phyloP scores from a whole-genome alignment of 37 sponge, comb jelly and placozoan genomes.

The Halichondria panicea region DNA sequence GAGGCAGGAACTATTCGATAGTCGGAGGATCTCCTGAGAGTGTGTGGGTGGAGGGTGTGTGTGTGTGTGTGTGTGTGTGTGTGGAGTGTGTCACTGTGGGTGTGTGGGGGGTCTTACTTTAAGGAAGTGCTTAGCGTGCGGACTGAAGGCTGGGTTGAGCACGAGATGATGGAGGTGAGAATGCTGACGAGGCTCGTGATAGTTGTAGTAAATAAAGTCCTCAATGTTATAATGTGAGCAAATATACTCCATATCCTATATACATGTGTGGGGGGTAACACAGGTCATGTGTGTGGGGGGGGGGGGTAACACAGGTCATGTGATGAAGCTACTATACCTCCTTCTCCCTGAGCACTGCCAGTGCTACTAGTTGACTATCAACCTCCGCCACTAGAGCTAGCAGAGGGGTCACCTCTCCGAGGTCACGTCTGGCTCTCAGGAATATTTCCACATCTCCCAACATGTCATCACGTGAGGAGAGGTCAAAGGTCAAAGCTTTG shows the following conservation, averaged over 20 bases:
- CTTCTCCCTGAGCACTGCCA: constrained; percentile 75
- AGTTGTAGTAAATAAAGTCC: constrained; percentile 90
- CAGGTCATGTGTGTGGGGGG: no score
- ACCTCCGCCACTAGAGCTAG: constrained; percentile 77
- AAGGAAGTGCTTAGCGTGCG: constrained; percentile 84
- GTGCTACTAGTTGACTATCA: constrained; percentile 84
- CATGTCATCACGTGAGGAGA: constrained; percentile 27
- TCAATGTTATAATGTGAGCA: constrained; percentile 94
- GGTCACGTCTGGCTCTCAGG: constrained; percentile 61
- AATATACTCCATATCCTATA: constrained; percentile 78
- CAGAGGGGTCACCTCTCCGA: constrained; percentile 76
- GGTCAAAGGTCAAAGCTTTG: constrained; percentile 7
- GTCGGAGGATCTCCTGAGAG: constrained; percentile 72
- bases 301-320: not conserved
- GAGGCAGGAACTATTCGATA: constrained; percentile 67
- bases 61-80: not conserved
- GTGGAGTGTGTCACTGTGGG: not conserved
- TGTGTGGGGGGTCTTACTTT: constrained; percentile 37
- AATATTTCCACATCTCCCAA: constrained; percentile 66
- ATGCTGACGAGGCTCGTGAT: constrained; percentile 85
- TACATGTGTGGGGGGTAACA: no score
- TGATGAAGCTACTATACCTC: constrained; percentile 10
- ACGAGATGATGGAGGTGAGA: constrained; percentile 82
- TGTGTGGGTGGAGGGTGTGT: not conserved
- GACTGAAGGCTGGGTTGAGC: constrained; percentile 82